These are phyloP conservation scores for Arbacia lixula DNA, from an alignment of 53 echinoderm and acorn worm genomes.

Conservation along the genomic window DNA sequence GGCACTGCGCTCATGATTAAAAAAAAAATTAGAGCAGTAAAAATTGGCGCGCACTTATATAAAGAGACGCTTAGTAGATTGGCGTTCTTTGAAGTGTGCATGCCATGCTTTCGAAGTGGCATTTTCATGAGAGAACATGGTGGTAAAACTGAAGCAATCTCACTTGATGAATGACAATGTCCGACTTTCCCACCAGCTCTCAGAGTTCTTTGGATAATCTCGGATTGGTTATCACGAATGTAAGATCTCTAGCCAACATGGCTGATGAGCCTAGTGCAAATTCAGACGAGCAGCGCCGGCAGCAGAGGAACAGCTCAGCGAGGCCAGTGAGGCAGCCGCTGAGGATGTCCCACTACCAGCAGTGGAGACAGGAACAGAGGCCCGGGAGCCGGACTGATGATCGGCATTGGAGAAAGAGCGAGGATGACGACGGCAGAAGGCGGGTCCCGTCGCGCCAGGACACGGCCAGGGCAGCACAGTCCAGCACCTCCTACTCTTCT, in stretches of 20 bases:
- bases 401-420: not conserved
- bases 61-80: too few relatives aligned
- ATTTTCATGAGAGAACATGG: too few relatives aligned
- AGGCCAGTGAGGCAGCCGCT: not conserved
- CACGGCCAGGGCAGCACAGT: not conserved
- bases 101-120: too few relatives aligned
- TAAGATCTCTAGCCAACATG: conserved; percentile 14
- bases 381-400: not conserved
- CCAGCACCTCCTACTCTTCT: not conserved
- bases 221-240: conserved; percentile 32
- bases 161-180: too few relatives aligned
- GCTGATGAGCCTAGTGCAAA: not conserved
- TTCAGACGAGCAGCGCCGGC: not conserved
- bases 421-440: not conserved
- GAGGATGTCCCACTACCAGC: too few relatives aligned
- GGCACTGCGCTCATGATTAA: too few relatives aligned
- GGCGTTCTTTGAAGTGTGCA: too few relatives aligned
- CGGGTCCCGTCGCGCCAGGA: not conserved
- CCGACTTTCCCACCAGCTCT: not conserved
- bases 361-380: too few relatives aligned
- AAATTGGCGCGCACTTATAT: too few relatives aligned
- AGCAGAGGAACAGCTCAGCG: not conserved
- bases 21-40: too few relatives aligned
- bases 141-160: too few relatives aligned
- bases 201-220: conserved; percentile 2